Conservation (phyloP, 2,888 invertebrate genomes). For the Drosophila hamatofila region DNA sequence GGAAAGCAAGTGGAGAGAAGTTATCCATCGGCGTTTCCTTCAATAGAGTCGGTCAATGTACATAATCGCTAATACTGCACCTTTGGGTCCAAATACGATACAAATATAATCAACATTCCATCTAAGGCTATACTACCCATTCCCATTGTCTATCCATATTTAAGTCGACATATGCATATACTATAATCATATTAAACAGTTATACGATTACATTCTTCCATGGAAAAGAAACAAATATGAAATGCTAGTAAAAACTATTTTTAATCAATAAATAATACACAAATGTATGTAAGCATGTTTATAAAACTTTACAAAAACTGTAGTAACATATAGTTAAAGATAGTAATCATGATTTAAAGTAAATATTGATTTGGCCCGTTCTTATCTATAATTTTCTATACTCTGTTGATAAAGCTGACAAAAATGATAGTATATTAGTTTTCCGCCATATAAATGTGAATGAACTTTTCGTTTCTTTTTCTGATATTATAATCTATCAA, state of each 20-base stretch:
- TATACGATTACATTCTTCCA: conserved; percentile 28
- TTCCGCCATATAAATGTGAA: background rate
- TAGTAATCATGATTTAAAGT: background rate
- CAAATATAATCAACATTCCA: conserved; percentile 52
- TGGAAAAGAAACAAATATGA: conserved; percentile 25
- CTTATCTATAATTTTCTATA: background rate
- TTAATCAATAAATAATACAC: conserved; percentile 15
- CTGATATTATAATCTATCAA: background rate
- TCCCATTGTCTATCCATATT: conserved; percentile 52
- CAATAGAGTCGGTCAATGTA: conserved; percentile 16
- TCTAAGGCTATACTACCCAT: conserved; percentile 47
- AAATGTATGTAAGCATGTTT: conserved; percentile 8
- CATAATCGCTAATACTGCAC: conserved; percentile 48
- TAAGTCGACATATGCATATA: conserved; percentile 16
- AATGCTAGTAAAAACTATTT: conserved; percentile 19
- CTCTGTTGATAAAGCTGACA: background rate
- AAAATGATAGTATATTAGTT: background rate
- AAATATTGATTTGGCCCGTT: conserved; percentile 3
- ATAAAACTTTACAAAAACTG: conserved; percentile 18
- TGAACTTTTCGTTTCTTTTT: background rate
- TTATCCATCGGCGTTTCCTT: conserved; percentile 4
- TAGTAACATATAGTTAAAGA: background rate
- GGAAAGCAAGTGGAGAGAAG: background rate
- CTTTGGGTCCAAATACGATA: conserved; percentile 66
- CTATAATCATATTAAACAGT: conserved; percentile 23